Percentiles rank a stretch among this genome's conserved stretches.
Conservation (phyloP, 2,797 vertebrate genomes). For the Sus cebifrons region DNA sequence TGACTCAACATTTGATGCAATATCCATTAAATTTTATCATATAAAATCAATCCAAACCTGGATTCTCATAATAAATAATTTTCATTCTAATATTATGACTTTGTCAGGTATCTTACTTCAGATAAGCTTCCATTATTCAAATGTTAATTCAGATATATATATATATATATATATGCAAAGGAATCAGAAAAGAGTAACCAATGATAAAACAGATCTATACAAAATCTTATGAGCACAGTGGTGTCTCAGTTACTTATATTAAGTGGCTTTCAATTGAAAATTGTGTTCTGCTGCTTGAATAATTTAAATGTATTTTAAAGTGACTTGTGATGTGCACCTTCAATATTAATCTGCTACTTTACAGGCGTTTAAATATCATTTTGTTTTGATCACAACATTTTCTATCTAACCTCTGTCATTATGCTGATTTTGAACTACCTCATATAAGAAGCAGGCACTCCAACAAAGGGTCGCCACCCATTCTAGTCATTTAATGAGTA, state of each 20-base stretch:
- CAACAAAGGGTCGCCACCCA: constrained; percentile 18
- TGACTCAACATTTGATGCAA: constrained; percentile 38
- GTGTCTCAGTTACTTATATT: constrained; percentile 58
- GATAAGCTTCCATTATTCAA: constrained; percentile 65
- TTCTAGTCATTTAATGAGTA: constrained; percentile 16
- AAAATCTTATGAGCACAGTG: constrained; percentile 48
- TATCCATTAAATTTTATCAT: constrained; percentile 65
- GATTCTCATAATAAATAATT: constrained; percentile 64
- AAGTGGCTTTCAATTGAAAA: constrained; percentile 70
- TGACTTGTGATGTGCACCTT: constrained; percentile 5
- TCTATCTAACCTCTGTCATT: background rate
- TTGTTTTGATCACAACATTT: constrained; percentile 59
- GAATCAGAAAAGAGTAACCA: constrained; percentile 60
- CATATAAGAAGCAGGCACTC: background rate
- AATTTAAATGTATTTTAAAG: constrained; percentile 75
- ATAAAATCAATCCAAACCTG: constrained; percentile 50
- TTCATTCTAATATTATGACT: background rate
- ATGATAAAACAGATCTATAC: constrained; percentile 49
- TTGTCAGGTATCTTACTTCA: constrained; percentile 70
- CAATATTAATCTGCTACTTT: constrained; percentile 41
- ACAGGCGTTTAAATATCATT: constrained; percentile 50
- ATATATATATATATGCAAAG: background rate
- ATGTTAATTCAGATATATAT: constrained; percentile 72
- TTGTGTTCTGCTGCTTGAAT: constrained; percentile 61
- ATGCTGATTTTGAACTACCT: constrained; percentile 56